Evolutionary conservation across 2,797 vertebrate species (phyloP).

Genomic region (Sebastes taczanowskii): DNA sequence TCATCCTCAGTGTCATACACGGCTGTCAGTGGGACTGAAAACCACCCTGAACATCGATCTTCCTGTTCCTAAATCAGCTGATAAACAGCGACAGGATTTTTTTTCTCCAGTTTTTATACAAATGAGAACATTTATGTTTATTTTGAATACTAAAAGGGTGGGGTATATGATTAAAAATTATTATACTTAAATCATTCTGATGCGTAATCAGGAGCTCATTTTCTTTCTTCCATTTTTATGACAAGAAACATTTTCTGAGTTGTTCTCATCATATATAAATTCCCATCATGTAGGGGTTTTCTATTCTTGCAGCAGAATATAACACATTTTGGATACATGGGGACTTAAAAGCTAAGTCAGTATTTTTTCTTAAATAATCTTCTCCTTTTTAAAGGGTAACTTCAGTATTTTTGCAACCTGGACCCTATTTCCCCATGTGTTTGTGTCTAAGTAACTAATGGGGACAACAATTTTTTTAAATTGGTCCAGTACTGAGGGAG

Average conservation of each 20-base stretch:
- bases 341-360: neutral
- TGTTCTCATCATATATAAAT: neutral
- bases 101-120: neutral
- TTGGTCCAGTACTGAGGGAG: fast-evolving
- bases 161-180: neutral
- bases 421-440: too few relatives aligned
- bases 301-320: neutral
- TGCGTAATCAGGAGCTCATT: neutral
- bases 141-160: neutral
- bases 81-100: neutral
- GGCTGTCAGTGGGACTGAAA: neutral
- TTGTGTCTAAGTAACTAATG: too few relatives aligned
- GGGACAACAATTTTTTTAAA: too few relatives aligned
- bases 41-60: neutral
- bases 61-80: neutral
- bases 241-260: neutral
- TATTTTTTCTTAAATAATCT: neutral
- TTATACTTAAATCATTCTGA: neutral
- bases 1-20: neutral
- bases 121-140: neutral
- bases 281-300: too few relatives aligned
- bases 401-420: too few relatives aligned
- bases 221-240: neutral
- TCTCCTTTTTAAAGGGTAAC: neutral
- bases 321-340: neutral